Conservation (phyloP, 2,113 vertebrate genomes). For the Eulacestoma nigropectus region DNA sequence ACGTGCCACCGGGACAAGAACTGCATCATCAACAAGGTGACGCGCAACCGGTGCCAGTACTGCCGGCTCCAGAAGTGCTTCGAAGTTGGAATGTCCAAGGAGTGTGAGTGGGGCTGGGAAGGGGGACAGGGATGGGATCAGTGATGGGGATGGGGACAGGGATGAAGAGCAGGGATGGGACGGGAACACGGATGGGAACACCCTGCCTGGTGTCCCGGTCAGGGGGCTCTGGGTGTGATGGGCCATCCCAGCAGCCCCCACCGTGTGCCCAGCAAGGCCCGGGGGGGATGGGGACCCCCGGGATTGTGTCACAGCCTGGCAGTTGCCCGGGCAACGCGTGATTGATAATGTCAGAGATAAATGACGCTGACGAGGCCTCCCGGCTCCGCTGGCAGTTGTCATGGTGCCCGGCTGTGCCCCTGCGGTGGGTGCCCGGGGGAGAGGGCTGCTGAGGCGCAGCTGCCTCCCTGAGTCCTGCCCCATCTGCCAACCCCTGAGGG, state of each 20-base stretch:
- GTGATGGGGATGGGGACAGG: background rate
- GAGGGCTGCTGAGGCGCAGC: background rate
- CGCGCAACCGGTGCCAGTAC: constrained; percentile 98
- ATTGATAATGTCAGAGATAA: constrained; percentile 82
- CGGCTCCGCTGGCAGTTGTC: constrained; percentile 71
- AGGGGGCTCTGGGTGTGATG: accelerated
- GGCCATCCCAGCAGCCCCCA: background rate
- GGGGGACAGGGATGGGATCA: background rate
- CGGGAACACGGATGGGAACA: background rate
- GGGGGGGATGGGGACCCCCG: background rate
- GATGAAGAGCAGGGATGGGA: background rate
- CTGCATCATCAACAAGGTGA: constrained; percentile 99
- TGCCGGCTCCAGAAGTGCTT: constrained; percentile 99
- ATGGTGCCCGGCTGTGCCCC: constrained; percentile 67
- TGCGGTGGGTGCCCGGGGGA: background rate
- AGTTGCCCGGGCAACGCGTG: constrained; percentile 69
- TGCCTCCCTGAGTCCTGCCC: background rate
- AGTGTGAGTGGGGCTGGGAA: constrained; percentile 81
- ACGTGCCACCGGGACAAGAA: constrained; percentile 97
- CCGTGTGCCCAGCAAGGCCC: background rate
- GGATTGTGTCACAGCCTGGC: constrained; percentile 61
- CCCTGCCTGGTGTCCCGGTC: background rate
- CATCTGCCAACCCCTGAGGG: background rate
- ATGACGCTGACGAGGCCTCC: constrained; percentile 73
- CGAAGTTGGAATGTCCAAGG: constrained; percentile 98